Percentiles rank a stretch among this genome's conserved stretches.
These are phyloP conservation scores for Ooceraea biroi DNA, from an alignment of 1,140 invertebrate genomes.

Conservation along the genomic window DNA sequence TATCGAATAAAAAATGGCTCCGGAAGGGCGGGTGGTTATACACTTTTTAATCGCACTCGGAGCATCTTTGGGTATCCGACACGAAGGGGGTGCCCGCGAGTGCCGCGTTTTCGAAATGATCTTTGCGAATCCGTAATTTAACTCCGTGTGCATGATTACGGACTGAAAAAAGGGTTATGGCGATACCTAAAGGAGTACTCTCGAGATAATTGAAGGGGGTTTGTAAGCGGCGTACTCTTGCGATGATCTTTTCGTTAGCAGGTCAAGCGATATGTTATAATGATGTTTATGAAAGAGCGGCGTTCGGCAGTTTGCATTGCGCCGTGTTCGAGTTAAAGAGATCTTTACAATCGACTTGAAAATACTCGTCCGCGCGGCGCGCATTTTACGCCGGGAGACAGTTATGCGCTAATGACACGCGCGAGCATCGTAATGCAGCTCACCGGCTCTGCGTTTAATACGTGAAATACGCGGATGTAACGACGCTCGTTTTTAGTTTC, in stretches of 20 bases:
- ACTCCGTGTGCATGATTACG: neutral
- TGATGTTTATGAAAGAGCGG: constrained; percentile 12
- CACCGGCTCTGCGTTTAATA: neutral
- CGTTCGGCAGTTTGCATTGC: neutral
- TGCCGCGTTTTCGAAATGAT: neutral
- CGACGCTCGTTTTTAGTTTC: constrained; percentile 33
- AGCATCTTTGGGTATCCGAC: neutral
- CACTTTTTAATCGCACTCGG: neutral
- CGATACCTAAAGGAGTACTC: neutral
- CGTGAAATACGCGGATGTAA: neutral
- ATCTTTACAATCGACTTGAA: constrained; percentile 38
- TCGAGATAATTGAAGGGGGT: neutral
- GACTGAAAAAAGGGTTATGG: neutral
- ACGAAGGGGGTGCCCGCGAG: neutral
- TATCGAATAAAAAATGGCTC: constrained; percentile 47
- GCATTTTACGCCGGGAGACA: constrained; percentile 22
- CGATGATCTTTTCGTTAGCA: neutral
- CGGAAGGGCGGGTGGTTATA: neutral
- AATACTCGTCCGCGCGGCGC: constrained; percentile 22
- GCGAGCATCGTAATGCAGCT: neutral
- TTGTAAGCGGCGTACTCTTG: neutral
- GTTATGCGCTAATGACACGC: constrained; percentile 41
- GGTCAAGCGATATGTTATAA: neutral
- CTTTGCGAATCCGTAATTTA: constrained; percentile 14
- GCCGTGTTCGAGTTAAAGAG: constrained; percentile 10